Percentiles rank a stretch among this genome's conserved stretches.
These are phyloP conservation scores for Temnothorax nylanderi DNA, from an alignment of 1,140 invertebrate species.

Conservation along the genomic window DNA sequence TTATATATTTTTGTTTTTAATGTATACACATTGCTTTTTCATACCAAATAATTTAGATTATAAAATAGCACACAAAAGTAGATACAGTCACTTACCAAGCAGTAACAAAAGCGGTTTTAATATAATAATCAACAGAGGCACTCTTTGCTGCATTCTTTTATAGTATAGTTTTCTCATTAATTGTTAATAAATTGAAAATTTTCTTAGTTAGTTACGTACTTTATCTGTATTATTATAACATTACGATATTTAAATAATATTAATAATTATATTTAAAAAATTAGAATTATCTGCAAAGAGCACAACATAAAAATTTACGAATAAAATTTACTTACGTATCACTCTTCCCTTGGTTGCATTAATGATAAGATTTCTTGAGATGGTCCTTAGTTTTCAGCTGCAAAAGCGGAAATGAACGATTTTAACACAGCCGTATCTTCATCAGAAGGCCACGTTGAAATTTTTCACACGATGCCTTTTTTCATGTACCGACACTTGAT, in stretches of 20 bases:
- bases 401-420: slow-evolving; percentile 45
- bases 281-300: not conserved
- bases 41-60: not conserved
- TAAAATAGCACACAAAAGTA: too few species aligned
- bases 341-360: not conserved
- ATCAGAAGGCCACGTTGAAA: slow-evolving; percentile 39
- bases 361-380: slow-evolving; percentile 2
- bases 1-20: slow-evolving; percentile 5
- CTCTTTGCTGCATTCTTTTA: not conserved
- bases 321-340: not conserved
- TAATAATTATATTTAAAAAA: not conserved
- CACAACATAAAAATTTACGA: not conserved
- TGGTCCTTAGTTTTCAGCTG: slow-evolving; percentile 7
- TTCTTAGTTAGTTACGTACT: not conserved
- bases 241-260: not conserved
- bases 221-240: not conserved
- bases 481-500: slow-evolving; percentile 47
- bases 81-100: not conserved
- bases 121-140: not conserved
- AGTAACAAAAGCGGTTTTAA: not conserved
- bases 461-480: slow-evolving; percentile 55
- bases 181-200: not conserved
- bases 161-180: not conserved
- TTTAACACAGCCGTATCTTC: slow-evolving; percentile 45
- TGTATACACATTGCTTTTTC: not conserved